Percentiles rank a stretch among this genome's conserved stretches.
These are phyloP conservation scores for Muntiacus reevesi DNA, from an alignment of 2,113 vertebrate genomes.

Conservation along the genomic window DNA sequence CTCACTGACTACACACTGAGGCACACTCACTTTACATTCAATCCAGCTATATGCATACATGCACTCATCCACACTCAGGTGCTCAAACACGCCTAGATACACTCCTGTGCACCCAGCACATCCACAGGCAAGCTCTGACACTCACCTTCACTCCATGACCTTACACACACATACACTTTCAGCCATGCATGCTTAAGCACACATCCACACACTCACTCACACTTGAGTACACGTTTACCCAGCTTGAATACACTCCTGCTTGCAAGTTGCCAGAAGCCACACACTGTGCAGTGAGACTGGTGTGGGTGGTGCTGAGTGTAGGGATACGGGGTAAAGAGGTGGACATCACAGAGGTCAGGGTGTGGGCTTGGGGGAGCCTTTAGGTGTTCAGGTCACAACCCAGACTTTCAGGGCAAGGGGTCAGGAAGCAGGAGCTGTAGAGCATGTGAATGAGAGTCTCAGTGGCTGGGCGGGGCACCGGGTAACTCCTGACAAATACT, in stretches of 20 bases:
- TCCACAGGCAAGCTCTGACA: not conserved
- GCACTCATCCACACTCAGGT: not conserved
- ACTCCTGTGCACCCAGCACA: not conserved
- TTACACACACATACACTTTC: not conserved
- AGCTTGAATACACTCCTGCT: not conserved
- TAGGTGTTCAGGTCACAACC: not conserved
- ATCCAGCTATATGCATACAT: too few relatives aligned
- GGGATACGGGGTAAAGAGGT: not conserved
- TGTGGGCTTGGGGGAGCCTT: not conserved
- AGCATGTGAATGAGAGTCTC: not conserved
- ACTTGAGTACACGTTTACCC: not conserved
- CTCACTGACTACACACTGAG: too few relatives aligned
- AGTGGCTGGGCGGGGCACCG: not conserved
- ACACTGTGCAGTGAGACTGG: not conserved
- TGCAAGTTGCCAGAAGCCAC: not conserved
- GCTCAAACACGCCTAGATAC: not conserved
- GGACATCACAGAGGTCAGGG: not conserved
- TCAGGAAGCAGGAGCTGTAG: not conserved
- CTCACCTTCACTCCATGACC: too few relatives aligned
- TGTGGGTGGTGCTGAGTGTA: not conserved
- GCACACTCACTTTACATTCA: not conserved
- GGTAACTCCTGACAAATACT: not conserved
- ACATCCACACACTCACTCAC: not conserved
- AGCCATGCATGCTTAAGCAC: not conserved
- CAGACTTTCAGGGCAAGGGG: conserved; percentile 13